Conservation (phyloP, 2,797 vertebrate genomes). For the Aeoliscus strigatus region DNA sequence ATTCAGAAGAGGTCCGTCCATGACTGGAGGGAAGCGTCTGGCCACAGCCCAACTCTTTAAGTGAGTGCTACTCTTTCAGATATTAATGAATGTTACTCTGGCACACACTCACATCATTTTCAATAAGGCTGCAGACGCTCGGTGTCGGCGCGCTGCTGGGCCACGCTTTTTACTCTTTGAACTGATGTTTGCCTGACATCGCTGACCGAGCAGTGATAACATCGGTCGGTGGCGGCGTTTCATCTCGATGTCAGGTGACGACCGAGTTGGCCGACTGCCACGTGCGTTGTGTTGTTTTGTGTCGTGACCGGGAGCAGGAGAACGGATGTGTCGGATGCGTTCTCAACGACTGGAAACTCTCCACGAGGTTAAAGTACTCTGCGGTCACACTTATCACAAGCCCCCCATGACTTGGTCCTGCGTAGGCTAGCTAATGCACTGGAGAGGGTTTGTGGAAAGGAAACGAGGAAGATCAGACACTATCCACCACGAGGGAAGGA, state of each 20-base stretch:
- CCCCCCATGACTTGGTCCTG: no score
- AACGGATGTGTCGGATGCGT: no score
- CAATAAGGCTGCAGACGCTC: constrained; percentile 22
- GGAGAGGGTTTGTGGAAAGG: no score
- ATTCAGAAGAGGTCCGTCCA: no score
- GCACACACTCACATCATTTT: constrained; percentile 29
- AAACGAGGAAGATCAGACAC: no score
- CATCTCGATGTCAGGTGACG: constrained; percentile 11
- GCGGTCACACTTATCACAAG: no score
- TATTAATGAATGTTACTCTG: constrained; percentile 41
- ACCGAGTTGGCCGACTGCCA: constrained; percentile 19
- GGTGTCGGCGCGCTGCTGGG: constrained; percentile 19
- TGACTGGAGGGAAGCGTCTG: no score
- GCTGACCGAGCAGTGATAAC: constrained; percentile 28
- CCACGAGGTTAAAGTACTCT: no score
- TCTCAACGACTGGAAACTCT: no score
- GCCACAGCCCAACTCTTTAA: constrained; percentile 12
- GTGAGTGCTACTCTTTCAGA: constrained; percentile 33
- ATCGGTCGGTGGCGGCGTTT: constrained; percentile 20
- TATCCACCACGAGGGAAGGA: no score
- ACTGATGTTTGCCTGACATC: constrained; percentile 19
- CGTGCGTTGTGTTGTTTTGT: background rate
- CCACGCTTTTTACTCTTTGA: constrained; percentile 21
- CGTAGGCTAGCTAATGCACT: no score
- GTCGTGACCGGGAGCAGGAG: no score